phyloP scores from a whole-genome alignment of 2,113 vertebrate genomes.

The Equus przewalskii region DNA sequence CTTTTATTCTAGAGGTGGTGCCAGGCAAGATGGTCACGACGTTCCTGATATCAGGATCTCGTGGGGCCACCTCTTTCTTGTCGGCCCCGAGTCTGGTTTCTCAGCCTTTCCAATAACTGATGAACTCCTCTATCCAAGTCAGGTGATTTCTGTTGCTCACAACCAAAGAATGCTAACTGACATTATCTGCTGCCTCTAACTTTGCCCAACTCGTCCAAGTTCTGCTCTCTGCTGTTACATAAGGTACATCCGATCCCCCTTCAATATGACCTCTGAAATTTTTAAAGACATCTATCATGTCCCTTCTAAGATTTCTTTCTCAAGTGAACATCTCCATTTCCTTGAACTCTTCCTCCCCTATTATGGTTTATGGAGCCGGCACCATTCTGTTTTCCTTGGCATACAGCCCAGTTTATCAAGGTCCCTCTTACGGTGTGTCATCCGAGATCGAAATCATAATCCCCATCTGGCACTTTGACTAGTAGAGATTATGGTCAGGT shows the following conservation, averaged over 20 bases:
- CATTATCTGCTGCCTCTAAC: background rate
- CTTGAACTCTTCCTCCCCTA: conserved; percentile 1
- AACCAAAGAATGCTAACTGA: background rate
- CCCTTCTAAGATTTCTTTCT: conserved; percentile 48
- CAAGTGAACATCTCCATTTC: background rate
- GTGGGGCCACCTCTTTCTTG: background rate
- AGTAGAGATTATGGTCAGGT: conserved; percentile 44
- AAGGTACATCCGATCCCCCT: background rate
- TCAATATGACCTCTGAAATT: background rate
- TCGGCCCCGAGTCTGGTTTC: background rate
- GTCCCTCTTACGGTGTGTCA: conserved; percentile 2
- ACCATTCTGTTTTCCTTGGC: conserved; percentile 3
- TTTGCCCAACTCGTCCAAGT: too few species aligned
- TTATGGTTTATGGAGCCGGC: background rate
- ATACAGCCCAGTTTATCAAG: background rate
- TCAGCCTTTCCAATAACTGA: background rate
- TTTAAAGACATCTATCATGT: background rate
- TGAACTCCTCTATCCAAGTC: background rate
- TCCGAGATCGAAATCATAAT: conserved; percentile 12
- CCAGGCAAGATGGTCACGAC: background rate
- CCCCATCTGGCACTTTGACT: conserved; percentile 25
- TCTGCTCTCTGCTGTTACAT: background rate
- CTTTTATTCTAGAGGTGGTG: background rate
- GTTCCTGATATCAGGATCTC: background rate
- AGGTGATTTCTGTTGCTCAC: background rate